phyloP scores from a whole-genome alignment of 2,113 vertebrate species.

The Scytalopus superciliaris region DNA sequence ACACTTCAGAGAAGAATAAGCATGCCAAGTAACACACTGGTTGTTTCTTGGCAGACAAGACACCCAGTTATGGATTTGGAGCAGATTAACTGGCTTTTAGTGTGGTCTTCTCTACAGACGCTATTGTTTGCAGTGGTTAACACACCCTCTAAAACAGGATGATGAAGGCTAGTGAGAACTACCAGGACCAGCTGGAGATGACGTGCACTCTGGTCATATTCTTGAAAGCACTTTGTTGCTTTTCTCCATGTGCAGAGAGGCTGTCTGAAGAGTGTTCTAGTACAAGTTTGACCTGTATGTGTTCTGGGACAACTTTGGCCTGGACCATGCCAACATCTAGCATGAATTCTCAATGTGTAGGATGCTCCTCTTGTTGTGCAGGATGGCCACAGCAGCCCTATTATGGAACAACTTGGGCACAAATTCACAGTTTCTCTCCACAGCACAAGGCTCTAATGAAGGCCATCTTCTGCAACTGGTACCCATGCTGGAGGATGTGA shows the following conservation, averaged over 20 bases:
- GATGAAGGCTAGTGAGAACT: not conserved
- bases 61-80: not conserved
- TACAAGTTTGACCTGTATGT: not conserved
- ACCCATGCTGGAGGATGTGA: not conserved
- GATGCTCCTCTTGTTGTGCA: not conserved
- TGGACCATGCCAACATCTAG: not conserved
- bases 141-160: not conserved
- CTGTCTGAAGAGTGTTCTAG: not conserved
- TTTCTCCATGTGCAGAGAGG: not conserved
- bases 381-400: not conserved
- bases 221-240: not conserved
- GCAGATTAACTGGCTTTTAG: not conserved
- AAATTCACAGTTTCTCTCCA: not conserved
- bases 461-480: not conserved
- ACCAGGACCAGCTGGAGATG: not conserved
- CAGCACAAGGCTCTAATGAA: not conserved
- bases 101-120: not conserved
- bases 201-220: not conserved
- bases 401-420: not conserved
- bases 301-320: not conserved
- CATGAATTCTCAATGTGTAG: not conserved
- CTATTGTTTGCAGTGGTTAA: not conserved
- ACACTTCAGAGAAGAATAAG: not conserved
- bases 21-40: not conserved
- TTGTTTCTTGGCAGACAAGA: not conserved